Evolutionary conservation across 2,888 invertebrate species (phyloP).

Genomic region (Mystacides longicornis): DNA sequence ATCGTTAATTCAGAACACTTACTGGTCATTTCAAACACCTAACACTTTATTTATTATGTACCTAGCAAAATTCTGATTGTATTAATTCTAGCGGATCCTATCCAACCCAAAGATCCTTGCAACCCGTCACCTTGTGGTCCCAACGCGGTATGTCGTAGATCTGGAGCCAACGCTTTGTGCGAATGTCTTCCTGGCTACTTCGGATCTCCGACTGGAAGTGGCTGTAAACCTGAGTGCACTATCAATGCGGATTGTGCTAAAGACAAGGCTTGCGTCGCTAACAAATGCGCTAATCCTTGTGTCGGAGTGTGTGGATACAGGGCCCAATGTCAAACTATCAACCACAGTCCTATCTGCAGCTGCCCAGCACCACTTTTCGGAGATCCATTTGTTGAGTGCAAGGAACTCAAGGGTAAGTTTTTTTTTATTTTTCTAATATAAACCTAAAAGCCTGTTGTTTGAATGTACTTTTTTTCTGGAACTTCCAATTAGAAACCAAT

Average conservation of each 20-base stretch:
- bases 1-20: too few relatives aligned
- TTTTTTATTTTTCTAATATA: background rate
- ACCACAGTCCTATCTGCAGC: conserved; percentile 61
- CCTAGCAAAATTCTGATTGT: too few relatives aligned
- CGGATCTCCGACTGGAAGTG: conserved; percentile 67
- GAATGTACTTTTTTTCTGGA: background rate
- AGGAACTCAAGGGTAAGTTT: conserved; percentile 33
- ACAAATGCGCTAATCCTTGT: conserved; percentile 75
- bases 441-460: background rate
- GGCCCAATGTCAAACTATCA: conserved; percentile 60
- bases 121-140: conserved; percentile 70
- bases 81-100: conserved; percentile 13
- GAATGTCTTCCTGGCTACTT: conserved; percentile 69
- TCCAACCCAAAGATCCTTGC: conserved; percentile 56
- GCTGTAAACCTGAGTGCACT: conserved; percentile 77
- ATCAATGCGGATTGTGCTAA: conserved; percentile 73
- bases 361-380: conserved; percentile 66
- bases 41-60: too few relatives aligned
- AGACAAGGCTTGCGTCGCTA: conserved; percentile 66
- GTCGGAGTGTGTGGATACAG: conserved; percentile 70
- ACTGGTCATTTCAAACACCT: too few relatives aligned
- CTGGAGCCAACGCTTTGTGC: conserved; percentile 59
- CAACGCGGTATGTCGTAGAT: conserved; percentile 59
- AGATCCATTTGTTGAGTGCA: conserved; percentile 74
- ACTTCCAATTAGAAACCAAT: too few relatives aligned